phyloP scores from a whole-genome alignment of 2,113 vertebrate genomes.

The Clarias magur region DNA sequence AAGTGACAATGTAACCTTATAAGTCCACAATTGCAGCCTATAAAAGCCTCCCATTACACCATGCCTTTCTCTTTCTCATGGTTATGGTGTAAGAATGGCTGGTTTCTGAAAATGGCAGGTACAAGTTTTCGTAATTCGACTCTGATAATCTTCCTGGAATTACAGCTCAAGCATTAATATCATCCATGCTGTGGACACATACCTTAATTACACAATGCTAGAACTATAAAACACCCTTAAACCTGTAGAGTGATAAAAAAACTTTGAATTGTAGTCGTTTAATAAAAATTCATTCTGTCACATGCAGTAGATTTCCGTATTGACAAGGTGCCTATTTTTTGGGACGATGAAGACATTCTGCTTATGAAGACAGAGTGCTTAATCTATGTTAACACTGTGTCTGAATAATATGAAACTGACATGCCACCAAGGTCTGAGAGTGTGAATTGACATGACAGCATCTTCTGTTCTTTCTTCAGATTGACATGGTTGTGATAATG shows the following conservation, averaged over 20 bases:
- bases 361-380: not conserved
- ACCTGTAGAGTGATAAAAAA: not conserved
- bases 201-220: not conserved
- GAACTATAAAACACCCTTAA: not conserved
- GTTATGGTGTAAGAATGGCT: not conserved
- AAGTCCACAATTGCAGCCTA: not conserved
- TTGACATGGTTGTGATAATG: not conserved
- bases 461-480: not conserved
- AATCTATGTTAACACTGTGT: not conserved
- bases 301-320: not conserved
- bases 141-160: not conserved
- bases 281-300: not conserved
- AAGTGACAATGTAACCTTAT: not conserved
- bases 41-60: not conserved
- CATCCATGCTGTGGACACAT: not conserved
- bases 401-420: not conserved
- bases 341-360: not conserved
- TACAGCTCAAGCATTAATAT: not conserved
- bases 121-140: not conserved
- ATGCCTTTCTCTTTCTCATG: not conserved
- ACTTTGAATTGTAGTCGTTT: not conserved
- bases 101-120: not conserved
- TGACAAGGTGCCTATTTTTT: not conserved
- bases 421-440: not conserved
- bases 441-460: not conserved